Percentiles rank a stretch among this genome's conserved stretches.
Evolutionary conservation across 2,797 vertebrate genomes (phyloP).

Genomic region (Leucoraja ocellata): DNA sequence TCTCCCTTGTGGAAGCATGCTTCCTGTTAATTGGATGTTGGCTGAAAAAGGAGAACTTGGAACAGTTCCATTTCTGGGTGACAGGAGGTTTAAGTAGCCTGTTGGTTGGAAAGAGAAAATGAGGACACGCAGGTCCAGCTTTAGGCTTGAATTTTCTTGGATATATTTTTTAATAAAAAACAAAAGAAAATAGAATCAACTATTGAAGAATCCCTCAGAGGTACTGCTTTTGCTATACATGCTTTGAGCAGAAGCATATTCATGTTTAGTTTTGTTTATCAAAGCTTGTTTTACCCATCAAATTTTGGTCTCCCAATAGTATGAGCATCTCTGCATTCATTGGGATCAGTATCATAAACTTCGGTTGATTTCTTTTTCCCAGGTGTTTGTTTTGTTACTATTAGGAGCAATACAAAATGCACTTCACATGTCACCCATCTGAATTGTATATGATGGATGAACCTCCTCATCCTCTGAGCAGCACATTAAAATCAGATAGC

Average conservation of each 20-base stretch:
- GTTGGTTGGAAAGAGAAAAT: neutral
- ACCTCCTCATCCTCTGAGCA: neutral
- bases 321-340: neutral
- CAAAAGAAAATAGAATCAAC: slow-evolving; percentile 32
- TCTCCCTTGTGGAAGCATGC: neutral
- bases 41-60: neutral
- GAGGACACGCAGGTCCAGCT: too few relatives aligned
- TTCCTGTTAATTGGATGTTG: slow-evolving; percentile 3
- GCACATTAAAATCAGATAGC: slow-evolving; percentile 5
- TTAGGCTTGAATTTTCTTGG: neutral
- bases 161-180: neutral
- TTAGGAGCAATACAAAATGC: slow-evolving; percentile 36
- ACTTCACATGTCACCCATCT: neutral
- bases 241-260: slow-evolving; percentile 3
- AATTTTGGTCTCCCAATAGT: neutral
- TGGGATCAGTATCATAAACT: neutral
- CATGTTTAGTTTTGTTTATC: slow-evolving; percentile 28
- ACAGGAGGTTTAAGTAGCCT: neutral
- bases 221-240: slow-evolving; percentile 23
- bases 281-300: neutral
- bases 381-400: neutral
- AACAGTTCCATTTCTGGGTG: neutral
- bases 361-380: neutral
- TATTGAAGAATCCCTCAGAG: slow-evolving; percentile 34
- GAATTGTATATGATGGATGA: slow-evolving; percentile 22